phyloP scores from a whole-genome alignment of 2,113 vertebrate species.

The Percina caprodes region DNA sequence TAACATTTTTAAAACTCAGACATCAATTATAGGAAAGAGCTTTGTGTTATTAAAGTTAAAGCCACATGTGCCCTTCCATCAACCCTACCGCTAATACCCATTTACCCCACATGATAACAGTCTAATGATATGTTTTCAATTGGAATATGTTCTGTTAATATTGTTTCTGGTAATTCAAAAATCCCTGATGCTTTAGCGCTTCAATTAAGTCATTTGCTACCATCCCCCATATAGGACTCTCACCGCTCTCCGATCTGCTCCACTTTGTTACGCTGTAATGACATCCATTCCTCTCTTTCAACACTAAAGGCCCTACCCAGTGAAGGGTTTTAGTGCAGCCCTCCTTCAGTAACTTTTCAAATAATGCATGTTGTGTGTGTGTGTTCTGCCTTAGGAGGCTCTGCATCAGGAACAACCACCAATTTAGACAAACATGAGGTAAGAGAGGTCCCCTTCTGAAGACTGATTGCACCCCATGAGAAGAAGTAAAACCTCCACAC shows the following conservation, averaged over 20 bases:
- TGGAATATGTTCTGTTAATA: neutral
- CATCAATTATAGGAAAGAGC: neutral
- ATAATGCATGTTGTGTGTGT: conserved; percentile 13
- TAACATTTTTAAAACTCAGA: no score
- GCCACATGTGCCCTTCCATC: neutral
- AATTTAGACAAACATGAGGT: conserved; percentile 33
- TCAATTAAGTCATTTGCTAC: conserved; percentile 13
- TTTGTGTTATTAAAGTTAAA: conserved; percentile 7
- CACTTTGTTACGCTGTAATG: conserved; percentile 38
- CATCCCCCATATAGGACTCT: neutral
- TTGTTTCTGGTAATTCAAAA: neutral
- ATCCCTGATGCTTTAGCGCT: neutral
- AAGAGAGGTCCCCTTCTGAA: conserved; percentile 20
- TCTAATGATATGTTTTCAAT: conserved; percentile 13
- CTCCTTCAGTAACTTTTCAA: conserved; percentile 28
- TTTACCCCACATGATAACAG: neutral
- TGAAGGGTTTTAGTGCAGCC: conserved; percentile 9
- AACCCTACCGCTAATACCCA: neutral
- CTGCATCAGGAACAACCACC: conserved; percentile 19
- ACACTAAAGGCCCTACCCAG: conserved; percentile 4
- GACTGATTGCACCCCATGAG: conserved; percentile 41
- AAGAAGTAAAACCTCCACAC: conserved; percentile 26
- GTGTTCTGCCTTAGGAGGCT: conserved; percentile 22
- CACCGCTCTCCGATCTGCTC: conserved; percentile 26
- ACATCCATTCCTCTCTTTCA: conserved; percentile 5